phyloP scores from a whole-genome alignment of 2,113 vertebrate genomes.

The Mesitornis unicolor region DNA sequence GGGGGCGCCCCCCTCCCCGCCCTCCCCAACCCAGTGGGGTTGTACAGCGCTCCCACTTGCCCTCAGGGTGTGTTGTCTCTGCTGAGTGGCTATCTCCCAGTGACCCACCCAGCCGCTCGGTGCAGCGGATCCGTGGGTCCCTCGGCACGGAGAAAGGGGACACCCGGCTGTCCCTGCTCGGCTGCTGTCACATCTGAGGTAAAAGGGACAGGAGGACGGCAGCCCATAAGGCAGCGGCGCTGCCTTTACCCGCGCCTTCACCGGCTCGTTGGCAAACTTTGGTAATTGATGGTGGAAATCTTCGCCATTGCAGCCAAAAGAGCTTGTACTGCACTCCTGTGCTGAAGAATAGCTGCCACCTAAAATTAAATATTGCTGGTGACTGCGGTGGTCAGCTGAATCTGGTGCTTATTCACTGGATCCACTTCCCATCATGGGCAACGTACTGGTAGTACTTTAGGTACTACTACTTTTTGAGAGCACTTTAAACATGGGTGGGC shows the following conservation, averaged over 20 bases:
- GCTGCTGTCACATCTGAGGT: background rate
- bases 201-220: background rate
- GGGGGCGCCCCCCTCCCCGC: no score
- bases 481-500: background rate
- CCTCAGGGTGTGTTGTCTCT: no score
- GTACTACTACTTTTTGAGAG: no score
- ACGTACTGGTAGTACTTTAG: background rate
- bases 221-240: background rate
- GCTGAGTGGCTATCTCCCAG: background rate
- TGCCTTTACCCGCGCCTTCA: background rate
- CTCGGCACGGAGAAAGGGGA: background rate
- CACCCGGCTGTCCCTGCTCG: background rate
- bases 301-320: background rate
- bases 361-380: background rate
- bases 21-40: background rate
- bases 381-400: background rate
- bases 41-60: no score
- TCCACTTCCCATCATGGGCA: background rate
- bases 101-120: background rate
- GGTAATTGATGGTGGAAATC: background rate
- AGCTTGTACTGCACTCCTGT: accelerated
- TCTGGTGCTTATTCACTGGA: background rate
- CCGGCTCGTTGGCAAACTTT: background rate
- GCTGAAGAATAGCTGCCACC: background rate
- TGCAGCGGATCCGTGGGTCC: background rate